Evolutionary conservation across 2,888 invertebrate species (phyloP).

Genomic region (Drosophila kuntzei): DNA sequence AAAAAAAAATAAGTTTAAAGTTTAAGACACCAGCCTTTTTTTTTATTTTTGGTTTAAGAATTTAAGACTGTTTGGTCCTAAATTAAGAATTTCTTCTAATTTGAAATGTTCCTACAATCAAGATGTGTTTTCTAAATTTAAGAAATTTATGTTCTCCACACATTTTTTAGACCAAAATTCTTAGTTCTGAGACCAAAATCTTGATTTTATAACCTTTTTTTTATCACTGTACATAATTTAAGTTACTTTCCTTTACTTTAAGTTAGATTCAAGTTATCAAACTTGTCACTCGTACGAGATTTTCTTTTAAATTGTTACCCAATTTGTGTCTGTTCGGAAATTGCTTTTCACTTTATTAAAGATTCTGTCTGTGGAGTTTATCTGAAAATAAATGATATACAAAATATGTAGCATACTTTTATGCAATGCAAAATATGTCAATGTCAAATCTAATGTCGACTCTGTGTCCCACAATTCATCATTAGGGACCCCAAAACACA

Average conservation of each 20-base stretch:
- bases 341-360: slow-evolving; percentile 38
- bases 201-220: no score
- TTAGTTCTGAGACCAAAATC: no score
- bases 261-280: not conserved
- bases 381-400: slow-evolving; percentile 49
- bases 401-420: slow-evolving; percentile 71
- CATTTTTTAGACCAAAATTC: no score
- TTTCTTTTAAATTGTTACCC: slow-evolving; percentile 14
- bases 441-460: slow-evolving; percentile 66
- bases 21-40: no score
- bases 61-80: no score
- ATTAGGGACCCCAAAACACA: slow-evolving; percentile 35
- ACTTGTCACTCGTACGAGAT: not conserved
- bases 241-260: not conserved
- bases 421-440: slow-evolving; percentile 74
- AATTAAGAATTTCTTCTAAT: no score
- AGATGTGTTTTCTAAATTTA: no score
- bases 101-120: no score
- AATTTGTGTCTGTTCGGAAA: slow-evolving; percentile 15
- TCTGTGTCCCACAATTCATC: slow-evolving; percentile 71
- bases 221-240: not conserved
- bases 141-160: no score
- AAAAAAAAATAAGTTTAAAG: no score
- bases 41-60: no score
- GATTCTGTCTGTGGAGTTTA: slow-evolving; percentile 29